Evolutionary conservation across 2,888 invertebrate genomes (phyloP), one percentile per base, ranked within the genome.

Genomic region (Acrobasis repandana): DNA sequence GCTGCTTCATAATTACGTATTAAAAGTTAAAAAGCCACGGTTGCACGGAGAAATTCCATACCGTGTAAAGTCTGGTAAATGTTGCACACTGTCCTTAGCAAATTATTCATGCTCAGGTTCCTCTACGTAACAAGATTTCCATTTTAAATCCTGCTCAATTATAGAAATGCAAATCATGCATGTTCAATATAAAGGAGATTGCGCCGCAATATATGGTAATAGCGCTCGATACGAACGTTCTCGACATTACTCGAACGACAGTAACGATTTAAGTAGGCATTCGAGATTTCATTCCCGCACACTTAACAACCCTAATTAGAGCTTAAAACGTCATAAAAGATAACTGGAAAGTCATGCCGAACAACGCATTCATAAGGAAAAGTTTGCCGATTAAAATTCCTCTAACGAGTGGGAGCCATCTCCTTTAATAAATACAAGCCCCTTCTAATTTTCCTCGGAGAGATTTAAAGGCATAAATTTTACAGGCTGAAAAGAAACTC

Each of bases 401-500:
- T 88, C 81, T 87, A 90, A 90, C 88, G 89, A 88, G 86, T 83
- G 83, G 75, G 76, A 88, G 83, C 86, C 88, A 86, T 86, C 86
- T 78, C 81, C 83, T 87, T 88, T 90, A 88, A 90, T 90, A 90
- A 90, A 91, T 89, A 90, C 88, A 84, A 83, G 79, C 69, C 87
- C 85, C 83, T 82, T 87, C 86, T 89, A 90, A 91, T 90, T 90
- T 92, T 83, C 90, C 85, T 86, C 69, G 73, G 86, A 85, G 87
- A 91, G 90, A 91, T 91, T 91, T 90, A 89, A 85, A 83, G 76
- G 79, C 75, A 91, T 91, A 91, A 90, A 91, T 91, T 90, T 84
- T 85, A 80, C 80, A 86, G 74, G 77, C 88, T 88, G 86, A 90
- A 91, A 92, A 91, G 90, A 91, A 91, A 91, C 88, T 89, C 86